Base-by-base conservation (phyloP, 2,797 vertebrate species). In the Danio albolineatus region DNA sequence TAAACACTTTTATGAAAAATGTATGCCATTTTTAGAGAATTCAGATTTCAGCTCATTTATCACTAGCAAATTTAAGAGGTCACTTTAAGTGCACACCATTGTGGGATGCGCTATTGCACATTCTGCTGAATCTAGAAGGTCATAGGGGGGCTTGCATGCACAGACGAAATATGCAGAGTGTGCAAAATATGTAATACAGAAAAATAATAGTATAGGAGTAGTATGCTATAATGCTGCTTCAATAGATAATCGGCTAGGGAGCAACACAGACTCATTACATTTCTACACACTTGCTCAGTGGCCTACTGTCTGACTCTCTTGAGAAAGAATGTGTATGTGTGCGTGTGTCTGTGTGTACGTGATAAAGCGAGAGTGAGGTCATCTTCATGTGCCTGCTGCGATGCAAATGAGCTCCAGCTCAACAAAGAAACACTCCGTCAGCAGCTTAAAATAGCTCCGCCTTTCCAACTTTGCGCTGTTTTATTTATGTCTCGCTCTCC, bases 341-440 rank as follows among this genome's bases (percentile, higher is more conserved):
- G 65, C 17, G 38, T 69, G 71, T 69, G 80, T n/a, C n/a, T n/a
- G 19, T 51, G 54, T 36, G 74, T 61, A 36, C 49, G 56, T 46
- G 38, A 57, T 7, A 51, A 10, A 49, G 36, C 0, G 5, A 57
- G 28, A 67, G 43, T 78, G 75, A 73, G 39, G 51, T 78, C 51
- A 78, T 78, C 80, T 57, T 59, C 36, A 49, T 77, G 17, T 77
- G 51, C n/a, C n/a, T 56, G 10, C 38, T 44, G 39, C 46, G 67
- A 71, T 79, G 77, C 60, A 72, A 53, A 71, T 79, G 8, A 73
- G 13, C 16, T 19, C 8, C 14, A 38, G 44, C 39, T 46, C 56
- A 60, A 59, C 10, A 73, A 80, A 57, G 66, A 43, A 56, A 65
- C 76, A 64, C 57, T 60, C 41, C 10, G 14, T 69, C 53, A 60